These are phyloP conservation scores for Metopolophium dirhodum DNA, from an alignment of 1,140 invertebrate species.

Conservation along the genomic window DNA sequence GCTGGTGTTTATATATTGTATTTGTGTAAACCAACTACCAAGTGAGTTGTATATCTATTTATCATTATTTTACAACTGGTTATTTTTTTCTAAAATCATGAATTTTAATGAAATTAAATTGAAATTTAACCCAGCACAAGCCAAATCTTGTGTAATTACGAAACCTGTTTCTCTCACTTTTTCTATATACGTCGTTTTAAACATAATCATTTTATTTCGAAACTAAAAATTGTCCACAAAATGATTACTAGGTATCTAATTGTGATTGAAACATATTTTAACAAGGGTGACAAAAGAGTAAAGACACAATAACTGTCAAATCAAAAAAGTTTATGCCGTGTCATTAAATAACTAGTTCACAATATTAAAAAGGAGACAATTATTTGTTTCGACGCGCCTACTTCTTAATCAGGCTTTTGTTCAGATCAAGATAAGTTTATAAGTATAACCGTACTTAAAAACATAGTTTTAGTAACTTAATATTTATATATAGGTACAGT, in stretches of 20 bases:
- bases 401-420: neutral
- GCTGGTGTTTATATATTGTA: neutral
- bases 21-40: neutral
- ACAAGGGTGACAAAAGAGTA: constrained; percentile 48
- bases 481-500: neutral
- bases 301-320: constrained; percentile 40
- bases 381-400: neutral
- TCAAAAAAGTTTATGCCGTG: constrained; percentile 14
- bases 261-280: constrained; percentile 22
- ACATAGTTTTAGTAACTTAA: neutral
- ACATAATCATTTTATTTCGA: neutral
- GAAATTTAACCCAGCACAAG: neutral
- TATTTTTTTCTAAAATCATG: neutral
- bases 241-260: neutral
- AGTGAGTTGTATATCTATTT: neutral
- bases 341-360: constrained; percentile 29
- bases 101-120: constrained; percentile 8
- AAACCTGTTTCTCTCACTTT: constrained; percentile 30
- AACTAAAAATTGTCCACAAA: constrained; percentile 3
- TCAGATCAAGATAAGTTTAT: neutral
- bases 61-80: neutral
- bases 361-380: constrained; percentile 30
- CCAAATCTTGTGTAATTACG: neutral
- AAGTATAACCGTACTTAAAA: neutral
- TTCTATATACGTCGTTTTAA: neutral